These are phyloP conservation scores for Marcusenius ussheri DNA, from an alignment of 2,113 vertebrate species.

Conservation along the genomic window DNA sequence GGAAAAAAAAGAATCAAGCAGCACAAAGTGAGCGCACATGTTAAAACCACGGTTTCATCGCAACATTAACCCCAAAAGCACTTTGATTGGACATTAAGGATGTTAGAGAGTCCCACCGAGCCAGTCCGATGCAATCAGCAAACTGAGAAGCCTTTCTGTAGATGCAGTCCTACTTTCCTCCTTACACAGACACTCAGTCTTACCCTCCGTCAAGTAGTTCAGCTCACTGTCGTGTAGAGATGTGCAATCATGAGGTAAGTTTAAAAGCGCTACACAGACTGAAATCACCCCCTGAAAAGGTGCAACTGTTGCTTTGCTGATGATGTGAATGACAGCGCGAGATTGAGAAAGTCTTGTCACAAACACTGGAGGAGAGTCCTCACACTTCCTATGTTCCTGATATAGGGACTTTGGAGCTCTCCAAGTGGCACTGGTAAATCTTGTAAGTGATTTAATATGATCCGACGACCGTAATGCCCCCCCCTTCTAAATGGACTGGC, in stretches of 20 bases:
- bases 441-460: neutral
- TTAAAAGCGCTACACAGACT: neutral
- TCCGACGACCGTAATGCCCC: neutral
- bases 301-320: neutral
- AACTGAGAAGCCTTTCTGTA: neutral
- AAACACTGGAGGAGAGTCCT: neutral
- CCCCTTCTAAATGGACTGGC: neutral
- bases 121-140: neutral
- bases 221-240: neutral
- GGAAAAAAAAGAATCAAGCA: neutral
- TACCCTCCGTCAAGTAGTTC: neutral
- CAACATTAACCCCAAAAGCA: slow-evolving; percentile 41
- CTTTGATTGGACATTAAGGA: slow-evolving; percentile 26
- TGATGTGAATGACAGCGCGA: neutral
- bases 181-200: neutral
- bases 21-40: neutral
- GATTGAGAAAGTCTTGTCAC: neutral
- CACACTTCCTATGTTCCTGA: neutral
- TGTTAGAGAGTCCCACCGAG: slow-evolving; percentile 6
- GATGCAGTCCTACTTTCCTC: neutral
- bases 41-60: slow-evolving; percentile 25
- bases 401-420: neutral
- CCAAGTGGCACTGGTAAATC: neutral
- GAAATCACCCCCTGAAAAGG: neutral
- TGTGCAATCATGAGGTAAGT: neutral